Percentiles rank a stretch among this genome's conserved stretches.
Conservation (phyloP, 2,797 vertebrate species). For the Tangara arthus region DNA sequence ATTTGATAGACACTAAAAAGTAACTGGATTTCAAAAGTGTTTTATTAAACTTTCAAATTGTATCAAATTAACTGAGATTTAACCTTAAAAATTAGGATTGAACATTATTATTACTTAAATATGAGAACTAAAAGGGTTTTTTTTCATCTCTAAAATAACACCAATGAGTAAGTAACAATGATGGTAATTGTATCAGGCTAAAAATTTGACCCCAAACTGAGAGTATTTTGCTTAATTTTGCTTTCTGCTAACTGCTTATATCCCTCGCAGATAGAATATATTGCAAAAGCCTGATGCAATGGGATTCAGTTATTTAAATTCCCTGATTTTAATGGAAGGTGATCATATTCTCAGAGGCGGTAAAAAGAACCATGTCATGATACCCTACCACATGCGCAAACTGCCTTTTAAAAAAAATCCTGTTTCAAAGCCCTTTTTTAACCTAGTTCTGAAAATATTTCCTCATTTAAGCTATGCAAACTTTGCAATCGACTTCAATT, state of each 20-base stretch:
- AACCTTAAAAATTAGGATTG: background rate
- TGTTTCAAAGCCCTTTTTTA: background rate
- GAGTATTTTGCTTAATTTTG: background rate
- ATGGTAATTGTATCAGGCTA: background rate
- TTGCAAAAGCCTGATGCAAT: background rate
- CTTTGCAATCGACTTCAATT: background rate
- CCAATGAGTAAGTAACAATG: background rate
- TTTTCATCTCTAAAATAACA: background rate
- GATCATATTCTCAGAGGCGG: background rate
- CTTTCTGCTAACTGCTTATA: background rate
- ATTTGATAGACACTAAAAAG: background rate
- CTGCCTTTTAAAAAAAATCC: background rate
- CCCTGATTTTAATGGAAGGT: background rate
- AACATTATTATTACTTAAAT: background rate
- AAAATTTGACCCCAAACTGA: background rate
- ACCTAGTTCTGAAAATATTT: background rate
- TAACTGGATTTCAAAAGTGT: background rate
- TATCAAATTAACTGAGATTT: background rate
- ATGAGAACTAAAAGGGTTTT: background rate
- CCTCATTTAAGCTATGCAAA: background rate
- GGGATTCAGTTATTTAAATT: background rate
- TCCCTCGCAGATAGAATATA: background rate
- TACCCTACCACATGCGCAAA: fast-evolving
- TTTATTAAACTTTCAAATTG: background rate
- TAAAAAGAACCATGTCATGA: background rate